These are phyloP conservation scores for Podarcis raffonei DNA, from an alignment of 2,113 vertebrate genomes.

Conservation along the genomic window DNA sequence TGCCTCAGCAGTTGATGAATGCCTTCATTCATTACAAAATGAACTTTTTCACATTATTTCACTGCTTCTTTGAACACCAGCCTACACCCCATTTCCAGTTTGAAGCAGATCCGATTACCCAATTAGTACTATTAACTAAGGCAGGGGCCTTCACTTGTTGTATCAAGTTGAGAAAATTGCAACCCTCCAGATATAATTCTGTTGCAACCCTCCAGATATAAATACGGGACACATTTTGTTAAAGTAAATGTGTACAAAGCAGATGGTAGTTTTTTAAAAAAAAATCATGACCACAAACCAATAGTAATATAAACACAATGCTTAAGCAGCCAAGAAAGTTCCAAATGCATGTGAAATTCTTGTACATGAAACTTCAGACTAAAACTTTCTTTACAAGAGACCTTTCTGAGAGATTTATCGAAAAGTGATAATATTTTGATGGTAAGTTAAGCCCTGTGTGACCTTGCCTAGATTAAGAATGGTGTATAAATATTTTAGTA, in stretches of 20 bases:
- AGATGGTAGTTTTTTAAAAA: background rate
- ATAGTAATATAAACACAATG: background rate
- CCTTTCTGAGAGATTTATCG: background rate
- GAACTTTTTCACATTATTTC: slow-evolving; percentile 45
- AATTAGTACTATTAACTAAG: slow-evolving; percentile 33
- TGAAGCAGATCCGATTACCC: slow-evolving; percentile 49
- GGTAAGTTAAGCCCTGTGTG: background rate
- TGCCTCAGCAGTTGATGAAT: background rate
- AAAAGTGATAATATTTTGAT: background rate
- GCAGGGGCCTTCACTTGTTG: slow-evolving; percentile 27
- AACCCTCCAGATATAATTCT: background rate
- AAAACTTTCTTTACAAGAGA: background rate
- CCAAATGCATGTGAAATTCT: background rate
- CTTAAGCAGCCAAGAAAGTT: background rate
- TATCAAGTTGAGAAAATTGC: background rate
- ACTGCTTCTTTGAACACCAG: slow-evolving; percentile 31
- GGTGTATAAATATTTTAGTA: too few relatives aligned
- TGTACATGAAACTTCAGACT: background rate
- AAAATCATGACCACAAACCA: background rate
- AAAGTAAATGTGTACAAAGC: background rate
- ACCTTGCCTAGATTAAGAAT: too few relatives aligned
- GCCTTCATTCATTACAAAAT: slow-evolving; percentile 24
- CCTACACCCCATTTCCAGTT: slow-evolving; percentile 47
- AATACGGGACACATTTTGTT: background rate
- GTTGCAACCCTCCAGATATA: background rate